Conservation (phyloP, 1,140 invertebrate genomes). For the Lucilia sericata region DNA sequence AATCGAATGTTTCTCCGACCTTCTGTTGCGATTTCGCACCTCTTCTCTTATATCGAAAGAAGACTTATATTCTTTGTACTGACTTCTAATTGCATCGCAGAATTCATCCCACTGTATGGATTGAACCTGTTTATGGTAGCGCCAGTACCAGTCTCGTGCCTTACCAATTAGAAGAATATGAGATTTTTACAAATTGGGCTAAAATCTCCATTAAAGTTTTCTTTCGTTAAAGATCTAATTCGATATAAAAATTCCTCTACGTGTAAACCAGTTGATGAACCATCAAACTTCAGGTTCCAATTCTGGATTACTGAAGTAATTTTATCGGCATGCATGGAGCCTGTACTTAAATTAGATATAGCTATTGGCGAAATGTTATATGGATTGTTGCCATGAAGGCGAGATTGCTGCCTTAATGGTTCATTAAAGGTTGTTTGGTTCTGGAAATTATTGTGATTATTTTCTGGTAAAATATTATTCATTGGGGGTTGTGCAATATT, state of each 20-base stretch:
- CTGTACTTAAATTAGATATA: no score
- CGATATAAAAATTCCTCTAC: constrained; percentile 26
- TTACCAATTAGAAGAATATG: constrained; percentile 9
- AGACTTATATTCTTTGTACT: no score
- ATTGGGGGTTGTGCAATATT: not conserved
- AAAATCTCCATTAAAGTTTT: constrained; percentile 32
- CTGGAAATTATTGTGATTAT: no score
- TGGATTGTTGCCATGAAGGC: no score
- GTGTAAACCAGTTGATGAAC: not conserved
- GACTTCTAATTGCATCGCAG: constrained; percentile 16
- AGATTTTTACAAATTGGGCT: not conserved
- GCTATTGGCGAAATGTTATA: no score
- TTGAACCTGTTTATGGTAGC: constrained; percentile 18
- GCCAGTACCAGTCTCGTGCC: constrained; percentile 18
- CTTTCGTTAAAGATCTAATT: not conserved
- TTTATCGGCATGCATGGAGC: not conserved
- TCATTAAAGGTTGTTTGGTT: no score
- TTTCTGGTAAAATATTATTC: no score
- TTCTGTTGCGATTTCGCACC: no score
- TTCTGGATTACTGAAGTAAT: constrained; percentile 19
- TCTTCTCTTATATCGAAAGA: no score
- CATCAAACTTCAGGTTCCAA: constrained; percentile 41
- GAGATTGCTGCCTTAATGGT: no score
- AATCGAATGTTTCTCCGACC: no score
- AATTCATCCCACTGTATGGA: constrained; percentile 29